Evolutionary conservation across 2,797 vertebrate genomes (phyloP), one percentile per base, ranked within the genome.

Genomic region (Eulemur albifrons): DNA sequence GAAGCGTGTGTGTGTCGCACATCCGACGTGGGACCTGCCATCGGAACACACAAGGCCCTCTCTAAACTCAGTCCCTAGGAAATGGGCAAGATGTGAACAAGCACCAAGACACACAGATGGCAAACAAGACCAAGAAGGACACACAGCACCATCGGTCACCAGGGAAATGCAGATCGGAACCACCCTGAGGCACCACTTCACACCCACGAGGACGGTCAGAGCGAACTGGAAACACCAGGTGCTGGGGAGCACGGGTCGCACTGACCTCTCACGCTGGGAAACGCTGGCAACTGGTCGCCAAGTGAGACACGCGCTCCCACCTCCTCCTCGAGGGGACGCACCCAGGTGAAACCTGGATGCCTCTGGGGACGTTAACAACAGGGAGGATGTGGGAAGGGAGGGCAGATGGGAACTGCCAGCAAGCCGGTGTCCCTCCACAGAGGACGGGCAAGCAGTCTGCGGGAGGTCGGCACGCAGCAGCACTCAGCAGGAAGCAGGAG

Each of bases 1-100:
- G 30, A 35, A 38, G 43, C 1, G 14, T 20, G 4, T 32, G 17
- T 1, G 2, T 12, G 5, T 13, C 5, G 2, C 11, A 2, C 11
- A 17, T 35, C 72, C 25, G 9, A 76, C 35, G 32, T 9, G 40
- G 45, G 5, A 61, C 48, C 52, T 21, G 23, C 1, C 20, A 43
- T n/a, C 43, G 30, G 9, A 83, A 59, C 0, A 61, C 12, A n/a
- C 45, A 43, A 59, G 59, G 23, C 40, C 40, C 13, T 25, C 30
- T 48, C 32, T 27, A 48, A 82, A 40, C 32, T 75, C 65, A 52
- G 23, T 25, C 11, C 72, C 27, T 35, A 94, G 3, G 35, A 61
- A 89, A 70, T 0, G 1, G 38, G 25, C 18, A 40, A 72, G 65
- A 17, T 57, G 3, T 15, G 45, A 85, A 75, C 5, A n/a, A 17